Evolutionary conservation across 2,888 invertebrate genomes (phyloP), one percentile per base, ranked within the genome.

Genomic region (Neoitamus cyanurus): DNA sequence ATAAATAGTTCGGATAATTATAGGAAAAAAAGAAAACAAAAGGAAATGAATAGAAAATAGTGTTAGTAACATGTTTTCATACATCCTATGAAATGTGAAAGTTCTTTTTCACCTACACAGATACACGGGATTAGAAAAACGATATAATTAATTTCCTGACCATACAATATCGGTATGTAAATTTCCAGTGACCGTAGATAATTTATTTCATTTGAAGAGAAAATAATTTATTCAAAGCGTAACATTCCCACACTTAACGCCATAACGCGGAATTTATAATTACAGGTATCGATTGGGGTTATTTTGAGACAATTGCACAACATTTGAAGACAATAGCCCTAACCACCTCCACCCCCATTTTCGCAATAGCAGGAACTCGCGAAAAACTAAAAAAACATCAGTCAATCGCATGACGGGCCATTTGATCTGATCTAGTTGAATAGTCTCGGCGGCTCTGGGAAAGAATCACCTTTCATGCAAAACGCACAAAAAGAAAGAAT

Each of bases 361-460:
- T 42, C 42, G 42, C 6, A 42, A 42, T 42, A 42, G 13, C 13
- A 42, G 42, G 15, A 72, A 31, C 15, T 5, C 28, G 15, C 28
- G 31, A 28, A 72, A 30, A n/a, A 30, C 15, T 30, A 1, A 2
- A 30, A 72, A 72, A 72, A 72, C 11, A 34, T 72, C 72, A 72
- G 72, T 72, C 72, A 72, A 72, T 69, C 15, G 72, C 34, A 42
- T 42, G 42, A 42, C n/a, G 42, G 25, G 25, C 58, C 42, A 42
- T 15, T 58, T 58, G 36, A 73, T 73, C 36, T 34, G 73, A 73
- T 73, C 73, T 73, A 73, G 34, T 73, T 73, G 34, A 73, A 73
- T 36, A 73, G 34, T 37, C 34, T 15, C 25, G 20, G n/a, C 31
- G n/a, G 20, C 7, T 37, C 73, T 73, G 73, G 36, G 73, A 73